A percentile compares a stretch with the other conserved stretches of the same genome.
These are phyloP conservation scores for Chelidonichthys spinosus DNA, from an alignment of 2,797 vertebrate species.

Conservation along the genomic window DNA sequence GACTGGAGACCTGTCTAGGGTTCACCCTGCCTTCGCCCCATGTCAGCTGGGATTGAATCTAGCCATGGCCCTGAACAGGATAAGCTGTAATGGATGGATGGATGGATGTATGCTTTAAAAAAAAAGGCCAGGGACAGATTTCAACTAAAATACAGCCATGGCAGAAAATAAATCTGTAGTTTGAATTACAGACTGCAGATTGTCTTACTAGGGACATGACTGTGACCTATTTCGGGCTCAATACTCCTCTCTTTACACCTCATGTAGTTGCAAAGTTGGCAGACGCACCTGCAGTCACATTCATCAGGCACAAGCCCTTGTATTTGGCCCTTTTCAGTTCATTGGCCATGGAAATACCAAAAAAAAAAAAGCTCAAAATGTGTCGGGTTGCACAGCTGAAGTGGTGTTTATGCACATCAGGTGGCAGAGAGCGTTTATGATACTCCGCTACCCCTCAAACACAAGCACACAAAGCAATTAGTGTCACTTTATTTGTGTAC, in stretches of 20 bases:
- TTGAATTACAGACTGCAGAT: conserved; percentile 3
- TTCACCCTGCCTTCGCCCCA: no score
- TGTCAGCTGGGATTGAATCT: no score
- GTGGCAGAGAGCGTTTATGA: conserved; percentile 18
- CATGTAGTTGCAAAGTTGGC: conserved; percentile 21
- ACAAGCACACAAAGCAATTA: conserved; percentile 12
- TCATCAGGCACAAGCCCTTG: conserved; percentile 19
- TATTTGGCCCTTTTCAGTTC: conserved; percentile 4
- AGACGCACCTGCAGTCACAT: conserved; percentile 15
- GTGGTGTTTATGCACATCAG: conserved; percentile 16
- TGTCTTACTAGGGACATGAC: conserved; percentile 7
- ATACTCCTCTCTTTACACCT: conserved; percentile 1
- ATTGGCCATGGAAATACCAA: background rate
- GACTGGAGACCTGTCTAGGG: no score
- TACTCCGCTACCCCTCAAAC: conserved; percentile 9
- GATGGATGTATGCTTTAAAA: no score
- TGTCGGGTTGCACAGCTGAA: background rate
- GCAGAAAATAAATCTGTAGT: background rate
- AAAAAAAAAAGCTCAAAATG: background rate
- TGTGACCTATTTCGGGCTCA: background rate
- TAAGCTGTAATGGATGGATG: no score
- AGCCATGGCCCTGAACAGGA: no score
- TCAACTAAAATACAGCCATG: background rate
- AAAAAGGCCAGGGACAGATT: background rate
- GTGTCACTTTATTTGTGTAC: background rate